A percentile compares a stretch with the other conserved stretches of the same genome.
Conservation (phyloP, 1,140 invertebrate species). For the Lepidurus packardi region DNA sequence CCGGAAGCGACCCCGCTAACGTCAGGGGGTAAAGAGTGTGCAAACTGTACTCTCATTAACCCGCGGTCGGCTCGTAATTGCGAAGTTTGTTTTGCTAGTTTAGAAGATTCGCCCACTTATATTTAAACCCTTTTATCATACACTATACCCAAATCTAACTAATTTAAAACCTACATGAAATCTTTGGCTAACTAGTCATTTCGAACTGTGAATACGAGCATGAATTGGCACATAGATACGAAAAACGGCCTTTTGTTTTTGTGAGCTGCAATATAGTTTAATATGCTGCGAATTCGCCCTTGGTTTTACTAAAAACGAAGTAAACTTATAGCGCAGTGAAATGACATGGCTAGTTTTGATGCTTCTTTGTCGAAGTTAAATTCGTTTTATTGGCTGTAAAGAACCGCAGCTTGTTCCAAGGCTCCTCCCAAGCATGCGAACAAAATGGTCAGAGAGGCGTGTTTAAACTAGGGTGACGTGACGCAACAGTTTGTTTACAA, state of each 20-base stretch:
- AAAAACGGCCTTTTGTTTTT: neutral
- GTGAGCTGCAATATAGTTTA: neutral
- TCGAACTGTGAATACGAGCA: neutral
- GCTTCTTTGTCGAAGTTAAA: no score
- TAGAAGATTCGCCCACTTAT: conserved; percentile 71
- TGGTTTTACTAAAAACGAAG: neutral
- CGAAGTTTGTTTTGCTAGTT: conserved; percentile 59
- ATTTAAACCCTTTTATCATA: conserved; percentile 48
- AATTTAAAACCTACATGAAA: neutral
- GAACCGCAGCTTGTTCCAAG: no score
- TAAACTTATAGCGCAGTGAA: no score
- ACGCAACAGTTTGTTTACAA: conserved; percentile 2
- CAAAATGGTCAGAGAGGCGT: neutral
- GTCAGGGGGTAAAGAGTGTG: conserved; percentile 68
- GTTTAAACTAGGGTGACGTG: neutral
- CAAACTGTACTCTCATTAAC: conserved; percentile 73
- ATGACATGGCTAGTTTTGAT: no score
- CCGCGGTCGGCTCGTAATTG: conserved; percentile 58
- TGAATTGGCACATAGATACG: neutral
- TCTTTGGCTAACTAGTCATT: conserved; percentile 3
- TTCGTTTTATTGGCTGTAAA: no score
- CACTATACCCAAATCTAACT: neutral
- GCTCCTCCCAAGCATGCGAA: no score
- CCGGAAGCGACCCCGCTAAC: conserved; percentile 59
- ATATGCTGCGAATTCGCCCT: neutral